Evolutionary conservation across 2,113 vertebrate species (phyloP).

Genomic region (Macaca fascicularis): T2T-MFA8v1.1 NC_088376.1:50213501-50214000

Average conservation of each 20-base stretch:
- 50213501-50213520: neutral
- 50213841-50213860: slow-evolving; percentile 92
- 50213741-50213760: neutral
- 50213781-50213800: slow-evolving; percentile 89
- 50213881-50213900: slow-evolving; percentile 91
- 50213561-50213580: slow-evolving; percentile 43
- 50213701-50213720: neutral
- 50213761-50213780: slow-evolving; percentile 69
- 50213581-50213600: slow-evolving; percentile 43
- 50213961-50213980: neutral
- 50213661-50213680: neutral
- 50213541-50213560: neutral
- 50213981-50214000: neutral
- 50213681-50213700: neutral
- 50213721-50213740: neutral
- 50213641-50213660: slow-evolving; percentile 62
- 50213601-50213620: neutral
- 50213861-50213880: slow-evolving; percentile 88
- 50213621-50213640: neutral
- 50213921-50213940: neutral
- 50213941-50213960: neutral
- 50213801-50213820: slow-evolving; percentile 90
- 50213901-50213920: slow-evolving; percentile 67
- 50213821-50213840: slow-evolving; percentile 92
- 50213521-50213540: neutral